Conservation (phyloP, 1,140 invertebrate genomes). For the Papilio xuthus region DNA sequence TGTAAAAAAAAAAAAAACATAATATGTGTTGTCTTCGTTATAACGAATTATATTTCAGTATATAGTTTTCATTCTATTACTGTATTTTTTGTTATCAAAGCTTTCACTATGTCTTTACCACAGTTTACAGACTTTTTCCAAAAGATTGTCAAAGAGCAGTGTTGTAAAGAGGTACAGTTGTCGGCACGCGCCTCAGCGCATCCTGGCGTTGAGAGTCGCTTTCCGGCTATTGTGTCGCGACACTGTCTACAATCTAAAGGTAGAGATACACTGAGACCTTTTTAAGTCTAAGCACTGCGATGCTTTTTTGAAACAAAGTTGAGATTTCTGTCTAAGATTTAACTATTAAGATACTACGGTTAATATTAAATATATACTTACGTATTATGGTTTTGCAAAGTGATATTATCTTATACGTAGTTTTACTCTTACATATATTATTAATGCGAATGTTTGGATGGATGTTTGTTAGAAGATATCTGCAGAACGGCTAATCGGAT, state of each 20-base stretch:
- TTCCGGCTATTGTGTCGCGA: slow-evolving; percentile 45
- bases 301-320: background rate
- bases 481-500: no score
- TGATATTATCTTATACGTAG: no score
- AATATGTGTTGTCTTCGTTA: no score
- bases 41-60: no score
- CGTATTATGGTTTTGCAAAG: no score
- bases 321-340: background rate
- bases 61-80: background rate
- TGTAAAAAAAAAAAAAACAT: no score
- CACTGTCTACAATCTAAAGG: slow-evolving; percentile 15
- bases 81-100: background rate
- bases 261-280: background rate
- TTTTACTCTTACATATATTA: no score
- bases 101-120: background rate
- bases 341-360: background rate
- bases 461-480: no score
- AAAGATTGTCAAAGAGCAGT: slow-evolving; percentile 16
- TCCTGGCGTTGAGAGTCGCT: slow-evolving; percentile 33
- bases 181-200: slow-evolving; percentile 1
- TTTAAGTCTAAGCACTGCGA: background rate
- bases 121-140: background rate
- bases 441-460: no score
- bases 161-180: slow-evolving; percentile 27
- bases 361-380: no score